Percentiles rank a stretch among this genome's conserved stretches.
phyloP scores from a whole-genome alignment of 2,113 vertebrate species.

The Salvelinus alpinus region DNA sequence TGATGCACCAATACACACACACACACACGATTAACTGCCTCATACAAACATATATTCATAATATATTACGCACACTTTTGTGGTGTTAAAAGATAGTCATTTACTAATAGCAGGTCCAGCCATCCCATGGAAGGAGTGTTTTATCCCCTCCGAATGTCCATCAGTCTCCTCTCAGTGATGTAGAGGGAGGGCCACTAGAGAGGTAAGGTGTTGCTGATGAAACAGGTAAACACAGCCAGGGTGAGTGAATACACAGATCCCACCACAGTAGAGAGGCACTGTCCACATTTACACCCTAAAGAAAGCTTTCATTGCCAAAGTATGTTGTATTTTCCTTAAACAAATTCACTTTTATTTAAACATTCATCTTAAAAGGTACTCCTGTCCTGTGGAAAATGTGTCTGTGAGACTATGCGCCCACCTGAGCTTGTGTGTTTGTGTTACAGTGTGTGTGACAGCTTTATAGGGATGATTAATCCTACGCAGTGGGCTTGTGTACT shows the following conservation, averaged over 20 bases:
- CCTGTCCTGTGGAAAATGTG: slow-evolving; percentile 54
- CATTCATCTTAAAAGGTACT: too few species aligned
- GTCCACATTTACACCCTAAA: neutral
- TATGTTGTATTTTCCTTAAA: too few species aligned
- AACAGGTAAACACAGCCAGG: slow-evolving; percentile 49
- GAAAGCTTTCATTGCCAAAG: neutral
- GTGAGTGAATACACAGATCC: slow-evolving; percentile 41
- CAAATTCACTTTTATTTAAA: too few species aligned
- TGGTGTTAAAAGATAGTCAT: slow-evolving; percentile 76
- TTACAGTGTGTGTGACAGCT: slow-evolving; percentile 44
- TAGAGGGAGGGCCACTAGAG: slow-evolving; percentile 64
- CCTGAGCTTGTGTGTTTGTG: slow-evolving; percentile 8
- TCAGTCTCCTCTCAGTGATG: slow-evolving; percentile 60
- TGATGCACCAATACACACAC: slow-evolving; percentile 30
- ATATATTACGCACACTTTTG: slow-evolving; percentile 74
- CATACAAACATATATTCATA: slow-evolving; percentile 72
- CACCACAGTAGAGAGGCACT: slow-evolving; percentile 28
- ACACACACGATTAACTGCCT: slow-evolving; percentile 37
- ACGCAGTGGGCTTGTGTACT: slow-evolving; percentile 73
- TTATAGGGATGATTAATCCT: slow-evolving; percentile 77
- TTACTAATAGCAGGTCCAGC: slow-evolving; percentile 66
- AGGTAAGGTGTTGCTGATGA: slow-evolving; percentile 55
- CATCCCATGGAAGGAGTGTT: slow-evolving; percentile 69
- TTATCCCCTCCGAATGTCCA: slow-evolving; percentile 71
- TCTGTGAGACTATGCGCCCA: slow-evolving; percentile 33